Evolutionary conservation across 1,140 invertebrate species (phyloP).

Genomic region (Phocides pigmalion): DNA sequence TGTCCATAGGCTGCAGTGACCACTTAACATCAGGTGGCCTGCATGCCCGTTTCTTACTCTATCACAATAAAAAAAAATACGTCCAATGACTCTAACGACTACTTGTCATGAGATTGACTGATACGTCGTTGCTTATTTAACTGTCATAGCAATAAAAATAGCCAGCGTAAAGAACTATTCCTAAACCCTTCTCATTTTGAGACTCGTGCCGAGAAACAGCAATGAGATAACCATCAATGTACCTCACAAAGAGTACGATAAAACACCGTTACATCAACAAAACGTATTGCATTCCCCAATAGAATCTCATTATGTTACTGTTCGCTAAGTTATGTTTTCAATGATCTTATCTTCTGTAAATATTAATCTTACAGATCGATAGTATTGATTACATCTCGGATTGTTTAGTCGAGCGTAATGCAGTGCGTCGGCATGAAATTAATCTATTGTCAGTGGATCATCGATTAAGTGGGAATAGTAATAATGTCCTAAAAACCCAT

Average conservation of each 20-base stretch:
- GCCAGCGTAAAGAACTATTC: no score
- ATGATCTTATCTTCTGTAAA: constrained; percentile 23
- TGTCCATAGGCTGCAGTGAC: no score
- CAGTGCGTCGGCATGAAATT: constrained; percentile 22
- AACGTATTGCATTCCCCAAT: constrained; percentile 11
- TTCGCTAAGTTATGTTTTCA: constrained; percentile 27
- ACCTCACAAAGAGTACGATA: not conserved
- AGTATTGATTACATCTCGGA: constrained; percentile 23
- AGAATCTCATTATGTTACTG: constrained; percentile 25
- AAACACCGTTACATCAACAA: constrained; percentile 15
- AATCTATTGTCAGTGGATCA: constrained; percentile 24
- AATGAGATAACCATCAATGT: not conserved
- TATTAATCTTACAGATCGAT: constrained; percentile 26
- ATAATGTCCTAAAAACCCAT: constrained; percentile 27
- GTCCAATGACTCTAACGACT: no score
- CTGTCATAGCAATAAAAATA: no score
- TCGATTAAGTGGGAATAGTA: constrained; percentile 23
- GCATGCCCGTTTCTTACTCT: no score
- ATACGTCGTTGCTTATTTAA: no score
- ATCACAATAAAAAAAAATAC: no score
- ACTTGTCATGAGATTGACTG: no score
- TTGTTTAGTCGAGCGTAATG: constrained; percentile 30
- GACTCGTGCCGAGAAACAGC: no score
- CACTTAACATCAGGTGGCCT: no score
- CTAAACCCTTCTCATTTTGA: no score